Evolutionary conservation across 2,113 vertebrate species (phyloP).

Genomic region (Oxyruncus cristatus): DNA sequence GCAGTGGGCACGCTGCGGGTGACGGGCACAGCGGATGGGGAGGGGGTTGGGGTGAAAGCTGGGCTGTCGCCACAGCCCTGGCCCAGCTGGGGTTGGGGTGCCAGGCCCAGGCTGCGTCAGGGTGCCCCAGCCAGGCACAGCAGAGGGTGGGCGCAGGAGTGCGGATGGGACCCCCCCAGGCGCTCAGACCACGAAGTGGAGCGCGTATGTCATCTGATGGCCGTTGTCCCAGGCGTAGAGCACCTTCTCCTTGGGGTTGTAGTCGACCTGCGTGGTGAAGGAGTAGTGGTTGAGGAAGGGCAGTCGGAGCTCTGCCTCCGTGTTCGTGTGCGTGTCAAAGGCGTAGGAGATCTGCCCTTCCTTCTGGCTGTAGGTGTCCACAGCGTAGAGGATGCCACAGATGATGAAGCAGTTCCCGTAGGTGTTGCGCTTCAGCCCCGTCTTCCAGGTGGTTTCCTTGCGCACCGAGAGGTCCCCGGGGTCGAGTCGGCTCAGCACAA

Average conservation of each 20-base stretch:
- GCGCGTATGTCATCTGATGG: conserved; percentile 89
- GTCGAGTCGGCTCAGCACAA: conserved; percentile 90
- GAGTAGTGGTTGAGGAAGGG: conserved; percentile 87
- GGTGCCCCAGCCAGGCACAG: accelerated
- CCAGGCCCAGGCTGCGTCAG: neutral
- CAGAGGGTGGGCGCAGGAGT: neutral
- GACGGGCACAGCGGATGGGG: neutral
- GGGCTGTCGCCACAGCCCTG: neutral
- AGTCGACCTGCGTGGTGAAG: conserved; percentile 95
- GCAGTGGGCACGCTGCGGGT: neutral
- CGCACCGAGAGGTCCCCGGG: conserved; percentile 87
- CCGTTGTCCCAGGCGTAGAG: conserved; percentile 98
- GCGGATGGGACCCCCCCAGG: neutral
- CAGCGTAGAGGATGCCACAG: conserved; percentile 92
- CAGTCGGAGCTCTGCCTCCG: conserved; percentile 85
- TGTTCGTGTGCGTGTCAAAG: conserved; percentile 93
- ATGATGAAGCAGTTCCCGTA: conserved; percentile 98
- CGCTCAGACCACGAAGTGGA: conserved; percentile 86
- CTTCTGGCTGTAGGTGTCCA: conserved; percentile 88
- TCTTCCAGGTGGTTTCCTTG: conserved; percentile 93
- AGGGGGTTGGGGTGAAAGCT: neutral
- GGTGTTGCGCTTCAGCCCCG: conserved; percentile 84
- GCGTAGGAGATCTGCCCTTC: conserved; percentile 91
- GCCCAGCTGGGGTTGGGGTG: neutral
- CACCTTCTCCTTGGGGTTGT: conserved; percentile 94